Evolutionary conservation across 2,888 invertebrate genomes (phyloP), one percentile per base, ranked within the genome.

Genomic region (Cacoxenus indagator): DNA sequence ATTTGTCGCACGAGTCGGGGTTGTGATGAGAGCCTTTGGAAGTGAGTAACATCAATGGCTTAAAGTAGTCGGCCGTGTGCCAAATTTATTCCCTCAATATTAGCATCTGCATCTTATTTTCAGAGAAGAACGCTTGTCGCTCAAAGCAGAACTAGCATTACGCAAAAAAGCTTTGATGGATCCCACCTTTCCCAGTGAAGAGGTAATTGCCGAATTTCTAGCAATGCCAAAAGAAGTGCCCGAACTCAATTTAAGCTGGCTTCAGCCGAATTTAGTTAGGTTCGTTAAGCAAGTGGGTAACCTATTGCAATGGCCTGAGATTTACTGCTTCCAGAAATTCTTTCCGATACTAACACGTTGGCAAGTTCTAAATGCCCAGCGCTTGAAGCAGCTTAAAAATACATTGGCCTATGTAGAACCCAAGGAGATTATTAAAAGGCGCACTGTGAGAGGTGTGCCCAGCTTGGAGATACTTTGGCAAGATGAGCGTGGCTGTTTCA

Each of bases 261-360:
- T 89, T 4, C 90, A 91, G 74, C 95, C 95, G 0, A 91, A 92
- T 86, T 84, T 94, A 59, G 89, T 91, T 11, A 91, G 92, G 82
- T 94, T 95, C 88, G 89, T 93, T 78, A 91, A 91, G 86, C 90
- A 94, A 74, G 91, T 94, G 87, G 89, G 90, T 0, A 89, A 89
- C 69, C 91, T 92, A 77, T 85, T 95, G 65, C 91, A 91, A 73
- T 96, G 96, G 96, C 90, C 92, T 2, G 92, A 93, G 81, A 90
- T 92, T 31, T 95, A 95, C 84, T 91, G 93, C 46, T 92, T 95
- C 73, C 92, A 93, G 78, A 95, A 95, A 85, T 92, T 94, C 75
- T 89, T 95, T 68, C 94, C 95, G 0, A 84, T 96, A 54, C 84
- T 93, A 24, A 94, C 94, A 0, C 91, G 95, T 75, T 95, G 94